Evolutionary conservation across 1,140 invertebrate species (phyloP), one percentile per base, ranked within the genome.

Genomic region (Pseudomyrmex cubaensis): DNA sequence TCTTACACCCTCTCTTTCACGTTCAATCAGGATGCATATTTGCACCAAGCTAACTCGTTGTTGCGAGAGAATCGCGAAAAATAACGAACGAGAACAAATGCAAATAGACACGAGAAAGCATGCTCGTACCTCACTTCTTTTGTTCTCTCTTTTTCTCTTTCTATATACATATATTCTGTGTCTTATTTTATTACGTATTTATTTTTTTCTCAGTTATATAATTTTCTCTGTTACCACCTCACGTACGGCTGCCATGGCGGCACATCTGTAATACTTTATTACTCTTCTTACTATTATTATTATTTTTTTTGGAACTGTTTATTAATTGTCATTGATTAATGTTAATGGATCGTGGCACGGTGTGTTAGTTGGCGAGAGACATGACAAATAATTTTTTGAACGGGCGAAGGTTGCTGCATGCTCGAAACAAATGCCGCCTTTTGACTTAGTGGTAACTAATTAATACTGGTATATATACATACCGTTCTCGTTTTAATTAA

Each of bases 291-390:
- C 66, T 70, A 78, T 82, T 66, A 84, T 69, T 73, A 59, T 70
- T 78, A 57, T 74, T 82, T 90, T 91, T 82, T 92, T 91, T 90
- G 90, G 84, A 93, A 90, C 83, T 91, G 90, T 93, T 85, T 92
- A 80, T 80, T 80, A 90, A 92, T 92, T 93, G 92, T 92, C 90
- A 94, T 93, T 92, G 90, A 93, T 93, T 93, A 93, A 93, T 93
- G 92, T 93, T 93, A 91, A 93, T 94, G 92, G 84, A 93, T 93
- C 93, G 92, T 94, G 92, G 92, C 93, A 94, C 93, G 93, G 93
- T 93, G 92, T 93, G 93, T 93, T 93, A 93, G 92, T 93, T 93
- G 91, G 90, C 92, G 91, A 94, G 90, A 93, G 50, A 88, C 87
- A 88, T 84, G 87, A 89, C 56, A 88, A 77, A 83, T 88, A 78